These are phyloP conservation scores for Tortrix viridana DNA, from an alignment of 2,888 invertebrate species.

Conservation along the genomic window DNA sequence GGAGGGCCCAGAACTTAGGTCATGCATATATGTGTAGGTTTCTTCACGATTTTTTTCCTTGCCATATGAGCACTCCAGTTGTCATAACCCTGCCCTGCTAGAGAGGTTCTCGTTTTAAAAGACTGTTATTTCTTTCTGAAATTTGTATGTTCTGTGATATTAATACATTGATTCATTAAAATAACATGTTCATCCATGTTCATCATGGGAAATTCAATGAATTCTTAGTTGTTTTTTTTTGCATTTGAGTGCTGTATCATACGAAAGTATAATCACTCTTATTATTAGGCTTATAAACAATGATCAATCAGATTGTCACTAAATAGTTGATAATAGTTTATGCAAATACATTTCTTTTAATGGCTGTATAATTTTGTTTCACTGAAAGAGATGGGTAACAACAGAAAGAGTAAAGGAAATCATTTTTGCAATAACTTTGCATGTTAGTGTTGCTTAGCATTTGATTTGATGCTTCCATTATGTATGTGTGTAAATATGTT, in stretches of 20 bases:
- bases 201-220: constrained; percentile 25
- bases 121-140: constrained; percentile 53
- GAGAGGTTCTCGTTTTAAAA: constrained; percentile 46
- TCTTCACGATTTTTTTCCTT: too few relatives aligned
- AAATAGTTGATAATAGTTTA: too few relatives aligned
- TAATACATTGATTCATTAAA: constrained; percentile 34
- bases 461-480: constrained; percentile 75
- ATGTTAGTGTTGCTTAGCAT: constrained; percentile 66
- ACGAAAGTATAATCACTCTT: not conserved
- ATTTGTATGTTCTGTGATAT: constrained; percentile 62
- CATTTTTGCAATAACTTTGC: constrained; percentile 9
- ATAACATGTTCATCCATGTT: constrained; percentile 22
- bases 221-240: not conserved
- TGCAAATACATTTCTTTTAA: too few relatives aligned
- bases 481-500: constrained; percentile 77
- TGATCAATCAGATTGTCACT: not conserved
- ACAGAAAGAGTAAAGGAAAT: constrained; percentile 5
- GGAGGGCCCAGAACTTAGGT: too few relatives aligned
- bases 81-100: not conserved
- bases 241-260: not conserved
- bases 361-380: too few relatives aligned
- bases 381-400: too few relatives aligned
- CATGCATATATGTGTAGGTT: too few relatives aligned
- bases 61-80: too few relatives aligned
- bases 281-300: not conserved